Percentiles rank a stretch among this genome's conserved stretches.
Evolutionary conservation across 2,113 vertebrate species (phyloP).

Genomic region (Cyprinodon variegatus): DNA sequence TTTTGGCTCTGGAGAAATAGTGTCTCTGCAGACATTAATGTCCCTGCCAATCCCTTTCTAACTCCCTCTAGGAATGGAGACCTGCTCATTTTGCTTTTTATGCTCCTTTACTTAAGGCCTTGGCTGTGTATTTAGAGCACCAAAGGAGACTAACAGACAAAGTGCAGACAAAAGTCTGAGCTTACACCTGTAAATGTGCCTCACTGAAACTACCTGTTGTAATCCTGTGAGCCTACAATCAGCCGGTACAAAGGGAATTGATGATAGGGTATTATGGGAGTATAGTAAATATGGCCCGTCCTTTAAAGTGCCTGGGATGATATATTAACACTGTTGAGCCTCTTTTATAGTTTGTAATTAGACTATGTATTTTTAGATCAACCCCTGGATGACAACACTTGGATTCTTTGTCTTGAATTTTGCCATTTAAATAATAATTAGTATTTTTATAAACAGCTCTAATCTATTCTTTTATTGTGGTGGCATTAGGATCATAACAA

Average conservation of each 20-base stretch:
- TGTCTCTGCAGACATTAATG: too few species aligned
- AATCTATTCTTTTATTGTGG: constrained; percentile 18
- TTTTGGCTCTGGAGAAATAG: too few species aligned
- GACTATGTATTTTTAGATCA: constrained; percentile 64
- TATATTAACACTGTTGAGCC: constrained; percentile 53
- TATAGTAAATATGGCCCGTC: constrained; percentile 68
- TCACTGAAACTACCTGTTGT: constrained; percentile 45
- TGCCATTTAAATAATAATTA: constrained; percentile 50
- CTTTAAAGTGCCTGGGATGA: constrained; percentile 63
- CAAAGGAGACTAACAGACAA: constrained; percentile 16
- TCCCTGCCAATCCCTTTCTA: too few species aligned
- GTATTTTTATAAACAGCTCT: constrained; percentile 38
- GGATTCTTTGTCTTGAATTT: constrained; percentile 35
- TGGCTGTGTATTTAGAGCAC: constrained; percentile 37
- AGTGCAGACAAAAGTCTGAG: constrained; percentile 49
- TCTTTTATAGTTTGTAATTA: constrained; percentile 71
- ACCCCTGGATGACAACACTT: constrained; percentile 29
- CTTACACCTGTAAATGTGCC: constrained; percentile 64
- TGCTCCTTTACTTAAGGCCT: constrained; percentile 32
- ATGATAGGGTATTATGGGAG: constrained; percentile 65
- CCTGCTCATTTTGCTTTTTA: constrained; percentile 52
- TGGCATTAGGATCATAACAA: constrained; percentile 32
- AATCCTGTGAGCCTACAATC: constrained; percentile 66
- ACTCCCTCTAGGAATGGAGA: constrained; percentile 19
- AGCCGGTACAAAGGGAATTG: constrained; percentile 62